These are phyloP conservation scores for Scaptomyza tumidula DNA, from an alignment of 2,888 invertebrate genomes.

Conservation along the genomic window DNA sequence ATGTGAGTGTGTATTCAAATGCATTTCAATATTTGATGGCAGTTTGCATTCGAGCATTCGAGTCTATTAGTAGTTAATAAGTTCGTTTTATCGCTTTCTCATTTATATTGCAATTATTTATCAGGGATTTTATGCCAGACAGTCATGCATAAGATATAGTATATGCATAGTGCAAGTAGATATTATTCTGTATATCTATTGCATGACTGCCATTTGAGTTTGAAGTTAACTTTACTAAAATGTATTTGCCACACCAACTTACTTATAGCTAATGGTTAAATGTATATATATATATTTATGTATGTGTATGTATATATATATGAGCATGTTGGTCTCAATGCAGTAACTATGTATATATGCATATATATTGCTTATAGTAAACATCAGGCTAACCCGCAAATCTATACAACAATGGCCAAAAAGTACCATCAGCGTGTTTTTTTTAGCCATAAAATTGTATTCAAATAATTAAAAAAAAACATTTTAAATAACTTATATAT, in stretches of 20 bases:
- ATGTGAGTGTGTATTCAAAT: conserved; percentile 32
- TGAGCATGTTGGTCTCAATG: conserved; percentile 70
- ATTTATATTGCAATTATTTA: conserved; percentile 11
- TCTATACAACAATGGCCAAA: conserved; percentile 60
- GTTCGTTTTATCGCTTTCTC: conserved; percentile 12
- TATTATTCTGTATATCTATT: conserved; percentile 5
- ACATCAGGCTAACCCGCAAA: conserved; percentile 76
- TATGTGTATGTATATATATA: conserved; percentile 20
- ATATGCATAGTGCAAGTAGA: too few relatives aligned
- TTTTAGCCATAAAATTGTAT: conserved; percentile 45
- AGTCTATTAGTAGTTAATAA: conserved; percentile 21
- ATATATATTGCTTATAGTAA: conserved; percentile 84
- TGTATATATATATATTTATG: conserved; percentile 9
- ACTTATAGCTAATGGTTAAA: conserved; percentile 56
- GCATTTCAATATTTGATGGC: conserved; percentile 51
- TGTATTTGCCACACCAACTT: conserved; percentile 75
- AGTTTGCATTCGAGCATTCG: conserved; percentile 20
- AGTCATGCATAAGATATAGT: conserved; percentile 14
- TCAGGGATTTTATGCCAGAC: conserved; percentile 12
- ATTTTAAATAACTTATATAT: conserved; percentile 17
- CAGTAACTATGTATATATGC: conserved; percentile 57
- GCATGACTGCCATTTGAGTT: conserved; percentile 22
- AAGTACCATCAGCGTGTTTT: conserved; percentile 53
- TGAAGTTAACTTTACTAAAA: conserved; percentile 52
- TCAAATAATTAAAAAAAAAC: conserved; percentile 24